These are phyloP conservation scores for Pelecanoides urinatrix DNA, from an alignment of 2,113 vertebrate genomes.

Conservation along the genomic window DNA sequence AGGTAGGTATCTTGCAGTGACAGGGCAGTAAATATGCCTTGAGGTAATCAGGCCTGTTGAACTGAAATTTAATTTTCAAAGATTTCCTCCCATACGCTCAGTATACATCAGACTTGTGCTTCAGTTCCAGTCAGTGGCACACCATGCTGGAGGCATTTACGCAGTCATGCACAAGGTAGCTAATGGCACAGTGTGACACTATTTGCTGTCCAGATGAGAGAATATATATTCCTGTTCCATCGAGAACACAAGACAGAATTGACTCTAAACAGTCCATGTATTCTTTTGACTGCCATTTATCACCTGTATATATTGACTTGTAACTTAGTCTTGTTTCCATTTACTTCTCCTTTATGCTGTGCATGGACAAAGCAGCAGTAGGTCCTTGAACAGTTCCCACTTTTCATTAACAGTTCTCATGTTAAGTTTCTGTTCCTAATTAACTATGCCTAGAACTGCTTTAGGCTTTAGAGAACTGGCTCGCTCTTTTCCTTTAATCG, in stretches of 20 bases:
- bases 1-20: background rate
- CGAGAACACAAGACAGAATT: background rate
- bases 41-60: background rate
- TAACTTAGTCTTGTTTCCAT: background rate
- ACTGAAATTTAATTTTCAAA: background rate
- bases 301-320: background rate
- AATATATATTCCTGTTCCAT: background rate
- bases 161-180: fast-evolving
- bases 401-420: background rate
- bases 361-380: background rate
- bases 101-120: fast-evolving
- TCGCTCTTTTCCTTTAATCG: background rate
- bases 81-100: background rate
- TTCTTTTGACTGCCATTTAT: background rate
- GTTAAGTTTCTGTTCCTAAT: conserved; percentile 15
- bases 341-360: background rate
- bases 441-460: background rate
- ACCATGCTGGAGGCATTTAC: background rate
- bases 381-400: background rate
- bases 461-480: background rate
- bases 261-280: background rate
- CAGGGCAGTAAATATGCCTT: background rate
- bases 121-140: background rate
- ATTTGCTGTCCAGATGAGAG: background rate
- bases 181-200: background rate